Evolutionary conservation across 2,113 vertebrate genomes (phyloP), one percentile per base, ranked within the genome.

Genomic region (Podarcis raffonei): DNA sequence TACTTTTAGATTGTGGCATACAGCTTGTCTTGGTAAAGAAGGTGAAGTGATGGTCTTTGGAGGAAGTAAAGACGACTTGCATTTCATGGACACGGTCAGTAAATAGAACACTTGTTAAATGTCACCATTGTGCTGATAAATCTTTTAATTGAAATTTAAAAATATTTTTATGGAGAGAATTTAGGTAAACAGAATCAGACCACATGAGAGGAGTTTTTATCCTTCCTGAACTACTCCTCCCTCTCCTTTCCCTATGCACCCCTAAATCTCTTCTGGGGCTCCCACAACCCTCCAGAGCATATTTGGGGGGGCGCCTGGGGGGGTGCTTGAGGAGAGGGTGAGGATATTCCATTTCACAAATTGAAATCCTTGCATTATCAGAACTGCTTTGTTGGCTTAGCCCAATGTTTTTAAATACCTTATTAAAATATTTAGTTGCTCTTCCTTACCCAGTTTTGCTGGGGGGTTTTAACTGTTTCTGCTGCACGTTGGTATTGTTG

Each of bases 1-100:
- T 91, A 86, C 94, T 94, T 91, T 15, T 90, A 97, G 98, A 91
- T 95, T 99, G 94, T 99, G 99, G 99, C 98, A 99, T 92, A 98
- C 98, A 11, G 98, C 98, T 13, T 98, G 98, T 93, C 94, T 96
- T 6, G 98, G 98, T 35, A 98, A 97, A 94, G 98, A 99, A 93
- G 97, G 96, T 89, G 98, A 99, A 91, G 98, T 99, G 90, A 96
- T 99, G 95, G 98, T 99, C 92, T 99, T 99, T 93, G 98, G 98
- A 90, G 99, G 99, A 89, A 99, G 99, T 94, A 99, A 98, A 94
- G 98, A 99, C 94, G 98, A 98, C 95, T 95, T 99, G 92, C 97
- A 99, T 66, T 98, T 98, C 39, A 96, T 98, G 84, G 98, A 99
- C 96, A 98, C 97, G n/a, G 98, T 99, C 91, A 97, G 98, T 97